Conservation (phyloP, 1,140 invertebrate species). For the Bombus ignitus region DNA sequence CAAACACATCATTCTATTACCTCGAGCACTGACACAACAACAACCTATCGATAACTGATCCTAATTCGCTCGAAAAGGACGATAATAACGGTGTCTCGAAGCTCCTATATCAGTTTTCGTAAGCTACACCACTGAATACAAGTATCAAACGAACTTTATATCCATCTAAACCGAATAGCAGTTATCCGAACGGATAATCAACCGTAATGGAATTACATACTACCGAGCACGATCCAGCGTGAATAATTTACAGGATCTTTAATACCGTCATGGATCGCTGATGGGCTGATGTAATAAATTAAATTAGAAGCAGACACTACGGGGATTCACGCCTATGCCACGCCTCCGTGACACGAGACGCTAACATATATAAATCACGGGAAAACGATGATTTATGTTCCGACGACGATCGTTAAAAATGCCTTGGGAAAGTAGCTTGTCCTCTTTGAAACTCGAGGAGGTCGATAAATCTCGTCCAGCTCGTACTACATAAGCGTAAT, state of each 20-base stretch:
- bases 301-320: slow-evolving; percentile 68
- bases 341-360: slow-evolving; percentile 68
- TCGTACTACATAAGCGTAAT: slow-evolving; percentile 8
- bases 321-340: slow-evolving; percentile 55
- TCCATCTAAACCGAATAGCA: not conserved
- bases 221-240: not conserved
- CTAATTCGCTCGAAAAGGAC: not conserved
- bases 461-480: slow-evolving; percentile 9
- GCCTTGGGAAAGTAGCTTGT: slow-evolving; percentile 18
- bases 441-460: not conserved
- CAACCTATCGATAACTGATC: not conserved
- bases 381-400: slow-evolving; percentile 69
- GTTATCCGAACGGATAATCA: not conserved
- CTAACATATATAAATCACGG: slow-evolving; percentile 66
- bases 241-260: slow-evolving; percentile 8
- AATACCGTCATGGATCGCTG: not conserved
- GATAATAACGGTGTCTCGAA: not conserved
- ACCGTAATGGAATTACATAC: slow-evolving; percentile 4
- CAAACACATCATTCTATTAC: not conserved
- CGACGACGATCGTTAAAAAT: slow-evolving; percentile 24
- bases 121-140: not conserved
- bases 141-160: not conserved
- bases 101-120: not conserved
- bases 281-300: slow-evolving; percentile 66
- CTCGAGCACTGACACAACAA: not conserved